These are phyloP conservation scores for Stictonetta naevosa DNA, from an alignment of 2,113 vertebrate genomes.

Conservation along the genomic window DNA sequence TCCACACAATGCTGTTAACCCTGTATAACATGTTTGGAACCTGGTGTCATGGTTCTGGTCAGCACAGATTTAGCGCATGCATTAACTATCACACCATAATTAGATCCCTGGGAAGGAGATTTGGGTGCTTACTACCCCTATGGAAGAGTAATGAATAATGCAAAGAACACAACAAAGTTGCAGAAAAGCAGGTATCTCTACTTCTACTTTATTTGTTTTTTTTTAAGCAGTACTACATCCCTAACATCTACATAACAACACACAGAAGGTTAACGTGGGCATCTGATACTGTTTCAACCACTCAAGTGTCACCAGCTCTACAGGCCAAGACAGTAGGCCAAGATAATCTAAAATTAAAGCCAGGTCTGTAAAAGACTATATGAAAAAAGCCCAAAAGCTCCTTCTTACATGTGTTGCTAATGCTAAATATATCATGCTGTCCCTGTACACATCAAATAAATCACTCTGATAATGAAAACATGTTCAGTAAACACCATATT, in stretches of 20 bases:
- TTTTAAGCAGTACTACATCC: neutral
- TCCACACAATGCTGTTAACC: neutral
- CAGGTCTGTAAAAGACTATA: neutral
- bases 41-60: neutral
- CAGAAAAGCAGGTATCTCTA: neutral
- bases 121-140: neutral
- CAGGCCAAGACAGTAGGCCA: neutral
- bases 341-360: neutral
- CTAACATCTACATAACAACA: neutral
- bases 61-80: rapidly evolving
- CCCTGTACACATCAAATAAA: neutral
- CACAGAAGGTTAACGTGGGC: neutral
- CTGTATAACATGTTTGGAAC: neutral
- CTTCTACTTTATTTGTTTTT: neutral
- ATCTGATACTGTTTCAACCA: neutral
- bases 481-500: neutral
- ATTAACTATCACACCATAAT: neutral
- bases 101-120: neutral
- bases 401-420: neutral
- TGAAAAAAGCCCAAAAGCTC: neutral
- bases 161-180: neutral
- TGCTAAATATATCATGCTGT: neutral
- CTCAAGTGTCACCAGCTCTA: neutral
- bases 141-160: neutral
- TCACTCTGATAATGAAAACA: neutral